Evolutionary conservation across 1,140 invertebrate genomes (phyloP).

Genomic region (Drosophila repleta): DNA sequence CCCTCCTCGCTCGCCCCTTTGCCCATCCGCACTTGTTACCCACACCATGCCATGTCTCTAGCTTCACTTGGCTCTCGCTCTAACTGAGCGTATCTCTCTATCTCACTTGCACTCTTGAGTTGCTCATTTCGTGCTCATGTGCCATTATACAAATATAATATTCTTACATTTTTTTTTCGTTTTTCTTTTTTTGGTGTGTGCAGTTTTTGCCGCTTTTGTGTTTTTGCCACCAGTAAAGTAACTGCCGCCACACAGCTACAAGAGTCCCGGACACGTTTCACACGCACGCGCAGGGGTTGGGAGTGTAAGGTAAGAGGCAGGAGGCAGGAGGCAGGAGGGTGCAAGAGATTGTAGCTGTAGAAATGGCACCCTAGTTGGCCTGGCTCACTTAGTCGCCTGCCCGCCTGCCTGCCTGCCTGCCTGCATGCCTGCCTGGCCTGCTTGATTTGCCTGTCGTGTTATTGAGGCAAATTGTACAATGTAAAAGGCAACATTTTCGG

Average conservation of each 20-base stretch:
- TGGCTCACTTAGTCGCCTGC: slow-evolving; percentile 31
- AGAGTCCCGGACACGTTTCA: slow-evolving; percentile 48
- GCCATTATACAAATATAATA: slow-evolving; percentile 82
- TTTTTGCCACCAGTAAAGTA: slow-evolving; percentile 70
- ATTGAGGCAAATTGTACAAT: slow-evolving; percentile 80
- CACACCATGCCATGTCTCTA: slow-evolving; percentile 19
- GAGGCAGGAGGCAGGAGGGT: not conserved
- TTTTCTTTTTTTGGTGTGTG: slow-evolving; percentile 34
- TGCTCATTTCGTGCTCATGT: slow-evolving; percentile 81
- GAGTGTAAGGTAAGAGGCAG: not conserved
- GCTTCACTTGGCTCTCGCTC: not conserved
- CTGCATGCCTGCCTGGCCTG: slow-evolving; percentile 66
- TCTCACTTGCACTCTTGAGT: slow-evolving; percentile 26
- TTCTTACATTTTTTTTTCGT: slow-evolving; percentile 57
- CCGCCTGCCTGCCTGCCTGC: slow-evolving; percentile 67
- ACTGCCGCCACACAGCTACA: slow-evolving; percentile 45
- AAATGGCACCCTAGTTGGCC: slow-evolving; percentile 63
- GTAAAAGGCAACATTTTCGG: slow-evolving; percentile 45
- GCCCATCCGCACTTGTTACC: not conserved
- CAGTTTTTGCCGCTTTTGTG: slow-evolving; percentile 64
- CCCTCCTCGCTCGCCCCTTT: not conserved
- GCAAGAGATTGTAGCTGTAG: slow-evolving; percentile 15
- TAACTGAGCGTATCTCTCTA: not conserved
- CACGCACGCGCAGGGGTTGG: slow-evolving; percentile 76
- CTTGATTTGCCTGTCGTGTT: slow-evolving; percentile 66